Evolutionary conservation across 2,113 vertebrate genomes (phyloP).

Genomic region (Vimba vimba): DNA sequence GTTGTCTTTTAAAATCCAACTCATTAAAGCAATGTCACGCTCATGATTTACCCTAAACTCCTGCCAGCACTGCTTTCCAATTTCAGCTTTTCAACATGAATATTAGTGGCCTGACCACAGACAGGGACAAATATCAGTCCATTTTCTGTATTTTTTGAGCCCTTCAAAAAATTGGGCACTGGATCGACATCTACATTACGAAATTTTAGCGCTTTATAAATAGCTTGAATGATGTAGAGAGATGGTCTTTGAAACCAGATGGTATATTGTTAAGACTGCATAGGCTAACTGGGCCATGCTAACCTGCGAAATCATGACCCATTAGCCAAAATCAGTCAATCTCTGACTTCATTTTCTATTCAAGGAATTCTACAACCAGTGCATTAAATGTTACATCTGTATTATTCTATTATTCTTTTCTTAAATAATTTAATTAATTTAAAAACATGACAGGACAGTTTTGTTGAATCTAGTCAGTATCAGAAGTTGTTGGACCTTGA

Average conservation of each 20-base stretch:
- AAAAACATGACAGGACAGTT: not conserved
- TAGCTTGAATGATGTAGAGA: not conserved
- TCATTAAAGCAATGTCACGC: constrained; percentile 23
- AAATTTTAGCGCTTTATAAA: not conserved
- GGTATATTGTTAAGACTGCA: not conserved
- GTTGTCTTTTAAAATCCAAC: constrained; percentile 26
- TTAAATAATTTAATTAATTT: not conserved
- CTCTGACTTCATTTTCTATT: not conserved
- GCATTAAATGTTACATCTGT: not conserved
- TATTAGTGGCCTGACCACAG: not conserved
- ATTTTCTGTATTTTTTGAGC: not conserved
- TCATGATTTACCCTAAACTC: not conserved
- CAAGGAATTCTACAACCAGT: not conserved
- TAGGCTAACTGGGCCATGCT: not conserved
- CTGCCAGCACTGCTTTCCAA: constrained; percentile 20
- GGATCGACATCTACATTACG: not conserved
- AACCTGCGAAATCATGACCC: not conserved
- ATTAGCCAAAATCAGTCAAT: not conserved
- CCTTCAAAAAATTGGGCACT: not conserved
- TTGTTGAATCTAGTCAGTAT: not conserved
- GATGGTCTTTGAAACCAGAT: not conserved
- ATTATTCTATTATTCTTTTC: not conserved
- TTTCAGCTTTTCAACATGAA: constrained; percentile 23
- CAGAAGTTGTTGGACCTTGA: not conserved
- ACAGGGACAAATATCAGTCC: not conserved